Base-by-base conservation (phyloP, 1,140 invertebrate genomes). In the Neodiprion fabricii region DNA sequence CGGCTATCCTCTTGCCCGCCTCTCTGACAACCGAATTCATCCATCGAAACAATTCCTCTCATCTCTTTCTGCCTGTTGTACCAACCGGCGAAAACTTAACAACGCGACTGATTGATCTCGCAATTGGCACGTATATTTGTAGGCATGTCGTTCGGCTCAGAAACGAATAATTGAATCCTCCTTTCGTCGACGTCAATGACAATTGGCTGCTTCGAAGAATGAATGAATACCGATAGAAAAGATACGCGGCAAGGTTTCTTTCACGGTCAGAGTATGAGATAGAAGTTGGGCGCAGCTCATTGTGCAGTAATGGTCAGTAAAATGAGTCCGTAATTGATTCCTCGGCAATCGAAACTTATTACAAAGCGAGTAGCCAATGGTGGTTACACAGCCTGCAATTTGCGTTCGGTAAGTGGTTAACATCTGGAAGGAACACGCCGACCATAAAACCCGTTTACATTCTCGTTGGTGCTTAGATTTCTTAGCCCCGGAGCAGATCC, bases 251-350 rank as follows among this genome's bases (percentile, higher is more conserved):
- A 70, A 70, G 76, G 76, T 68, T 81, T 76, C 74, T n/a, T 66
- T 73, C 75, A 78, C 71, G 74, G 40, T 72, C 78, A 73, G 77
- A 79, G 71, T 79, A 76, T 74, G 77, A 75, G 81, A 80, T 81
- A 79, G 71, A 21, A 21, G 17, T 21, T 40, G 28, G 28, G 5
- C 28, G 78, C 78, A 77, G 81, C 77, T 81, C 75, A 79, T 82
- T 79, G 82, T 79, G 77, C 82, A 79, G 82, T 83, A 84, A 83
- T 82, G 78, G 82, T 77, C 79, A 81, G 82, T 84, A 84, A 83
- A 84, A 81, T 79, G 78, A 81, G 78, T 78, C 76, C 75, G 77
- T 83, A 84, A 83, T 84, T 80, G 83, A 83, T 83, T 84, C 82
- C 82, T 84, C 80, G 78, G 78, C 79, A 79, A 83, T 83, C 78